phyloP scores from a whole-genome alignment of 2,797 vertebrate genomes.

The Sebastes vulpes region DNA sequence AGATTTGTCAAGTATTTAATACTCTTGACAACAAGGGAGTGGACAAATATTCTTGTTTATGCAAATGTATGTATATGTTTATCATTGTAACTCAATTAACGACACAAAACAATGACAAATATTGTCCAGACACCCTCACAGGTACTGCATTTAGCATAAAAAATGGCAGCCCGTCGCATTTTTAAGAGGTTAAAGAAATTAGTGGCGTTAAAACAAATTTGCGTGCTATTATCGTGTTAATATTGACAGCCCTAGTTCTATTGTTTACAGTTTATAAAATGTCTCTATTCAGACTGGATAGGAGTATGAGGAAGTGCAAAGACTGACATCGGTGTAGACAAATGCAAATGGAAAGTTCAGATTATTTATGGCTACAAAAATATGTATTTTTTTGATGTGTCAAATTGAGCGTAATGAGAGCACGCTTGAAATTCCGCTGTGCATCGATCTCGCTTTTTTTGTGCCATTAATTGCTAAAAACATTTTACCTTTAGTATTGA shows the following conservation, averaged over 20 bases:
- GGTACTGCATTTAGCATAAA: too few species aligned
- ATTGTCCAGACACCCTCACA: too few species aligned
- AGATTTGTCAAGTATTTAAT: too few species aligned
- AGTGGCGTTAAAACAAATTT: too few species aligned
- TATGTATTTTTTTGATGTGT: background rate
- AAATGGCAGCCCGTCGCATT: too few species aligned
- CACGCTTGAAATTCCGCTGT: background rate
- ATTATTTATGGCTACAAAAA: background rate
- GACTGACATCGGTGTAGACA: background rate
- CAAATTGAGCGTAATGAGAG: background rate
- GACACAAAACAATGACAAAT: too few species aligned
- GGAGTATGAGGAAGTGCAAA: background rate
- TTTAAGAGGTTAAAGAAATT: too few species aligned
- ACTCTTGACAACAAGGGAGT: too few species aligned
- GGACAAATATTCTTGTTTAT: too few species aligned
- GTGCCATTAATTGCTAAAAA: background rate
- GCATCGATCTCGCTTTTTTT: background rate
- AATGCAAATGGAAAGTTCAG: background rate
- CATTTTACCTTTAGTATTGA: background rate
- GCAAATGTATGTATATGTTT: too few species aligned
- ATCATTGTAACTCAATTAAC: too few species aligned
- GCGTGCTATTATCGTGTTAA: too few species aligned
- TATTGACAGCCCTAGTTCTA: background rate
- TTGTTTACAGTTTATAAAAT: background rate
- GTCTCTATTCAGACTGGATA: background rate